Evolutionary conservation across 2,113 vertebrate species (phyloP), one percentile per base, ranked within the genome.

Genomic region (Haemorhous mexicanus): DNA sequence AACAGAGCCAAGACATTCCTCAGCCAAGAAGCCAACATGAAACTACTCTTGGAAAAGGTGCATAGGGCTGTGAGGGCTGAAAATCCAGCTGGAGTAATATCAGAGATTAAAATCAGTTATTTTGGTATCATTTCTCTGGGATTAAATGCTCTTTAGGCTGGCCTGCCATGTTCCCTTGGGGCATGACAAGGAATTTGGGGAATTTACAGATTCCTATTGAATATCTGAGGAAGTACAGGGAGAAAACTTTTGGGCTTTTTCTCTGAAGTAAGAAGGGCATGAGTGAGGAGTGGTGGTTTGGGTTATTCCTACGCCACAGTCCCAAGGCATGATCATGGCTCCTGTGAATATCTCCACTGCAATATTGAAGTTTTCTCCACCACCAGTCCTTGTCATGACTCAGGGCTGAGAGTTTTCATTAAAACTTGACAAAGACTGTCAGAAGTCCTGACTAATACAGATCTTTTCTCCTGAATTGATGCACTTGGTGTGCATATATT

Each of bases 401-500:
- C 21, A 11, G 12, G 20, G 19, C 44, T 11, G 41, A 46, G 14
- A 62, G 20, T 35, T 77, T 44, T 66, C 37, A 37, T 53, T 70
- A 50, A 86, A 80, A 53, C 6, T 12, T 52, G 20, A 7, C 58
- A 70, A 73, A 43, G 7, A 4, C 7, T 41, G 33, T 13, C 5
- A 32, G 30, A 77, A 24, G 2, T 52, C 13, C 23, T 75, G 35
- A 64, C 18, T 24, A 28, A 39, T 24, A 32, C 11, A 75, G 23
- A 47, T 55, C 1, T 86, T 28, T 21, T 43, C 7, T 77, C 41
- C 32, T 80, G 46, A 39, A 15, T 2, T 52, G 33, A 43, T 63
- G 19, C 0, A 3, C 3, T 14, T 41, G 52, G 9, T 28, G 13
- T 28, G 5, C 35, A 13, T 37, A 5, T 12, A 15, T 14, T 8